phyloP scores from a whole-genome alignment of 2,888 invertebrate genomes.

The Miltochrista miniata region DNA sequence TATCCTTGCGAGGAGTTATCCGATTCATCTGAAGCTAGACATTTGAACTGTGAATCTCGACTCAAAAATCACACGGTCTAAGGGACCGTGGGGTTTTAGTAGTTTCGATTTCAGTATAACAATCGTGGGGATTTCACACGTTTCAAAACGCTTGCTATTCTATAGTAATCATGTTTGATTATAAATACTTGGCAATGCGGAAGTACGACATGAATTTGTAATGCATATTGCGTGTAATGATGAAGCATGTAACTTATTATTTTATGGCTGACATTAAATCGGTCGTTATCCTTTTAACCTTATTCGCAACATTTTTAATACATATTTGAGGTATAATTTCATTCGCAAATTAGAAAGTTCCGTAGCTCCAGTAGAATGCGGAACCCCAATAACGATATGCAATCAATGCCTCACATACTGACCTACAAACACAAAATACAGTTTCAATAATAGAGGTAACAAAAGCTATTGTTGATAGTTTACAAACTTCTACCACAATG shows the following conservation, averaged over 20 bases:
- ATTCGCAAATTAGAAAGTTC: slow-evolving; percentile 1
- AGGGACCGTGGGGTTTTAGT: too few relatives aligned
- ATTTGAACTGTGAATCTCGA: too few relatives aligned
- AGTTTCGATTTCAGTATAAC: too few relatives aligned
- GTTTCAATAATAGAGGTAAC: slow-evolving; percentile 41
- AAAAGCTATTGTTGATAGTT: slow-evolving; percentile 40
- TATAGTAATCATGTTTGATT: too few relatives aligned
- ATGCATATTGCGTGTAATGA: slow-evolving; percentile 24
- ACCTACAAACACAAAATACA: slow-evolving; percentile 51
- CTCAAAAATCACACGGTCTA: too few relatives aligned
- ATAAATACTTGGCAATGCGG: slow-evolving; percentile 2
- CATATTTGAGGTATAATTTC: too few relatives aligned
- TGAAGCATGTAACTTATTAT: slow-evolving; percentile 15
- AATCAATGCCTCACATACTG: slow-evolving; percentile 42
- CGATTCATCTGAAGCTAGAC: too few relatives aligned
- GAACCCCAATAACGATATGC: slow-evolving; percentile 19
- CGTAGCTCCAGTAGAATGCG: not conserved
- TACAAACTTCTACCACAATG: slow-evolving; percentile 26
- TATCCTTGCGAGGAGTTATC: too few relatives aligned
- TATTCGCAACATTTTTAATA: slow-evolving; percentile 3
- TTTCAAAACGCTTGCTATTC: too few relatives aligned
- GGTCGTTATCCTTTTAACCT: slow-evolving; percentile 17
- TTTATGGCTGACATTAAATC: slow-evolving; percentile 18
- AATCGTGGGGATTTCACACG: too few relatives aligned
- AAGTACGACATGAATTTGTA: slow-evolving; percentile 1